phyloP scores from a whole-genome alignment of 2,113 vertebrate genomes.

The Propithecus coquereli region DNA sequence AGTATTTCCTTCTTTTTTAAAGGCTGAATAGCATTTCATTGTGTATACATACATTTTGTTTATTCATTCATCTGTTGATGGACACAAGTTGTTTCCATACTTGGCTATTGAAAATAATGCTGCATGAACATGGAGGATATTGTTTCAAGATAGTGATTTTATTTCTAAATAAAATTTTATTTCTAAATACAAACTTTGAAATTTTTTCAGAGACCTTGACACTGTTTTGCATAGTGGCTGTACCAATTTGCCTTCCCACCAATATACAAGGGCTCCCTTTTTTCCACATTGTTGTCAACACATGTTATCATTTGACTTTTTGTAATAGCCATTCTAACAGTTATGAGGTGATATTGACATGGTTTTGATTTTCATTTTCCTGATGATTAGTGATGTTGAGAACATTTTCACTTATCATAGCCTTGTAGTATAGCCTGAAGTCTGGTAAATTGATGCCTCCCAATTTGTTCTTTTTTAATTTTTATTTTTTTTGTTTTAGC shows the following conservation, averaged over 20 bases:
- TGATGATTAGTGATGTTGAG: no score
- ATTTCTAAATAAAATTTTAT: not conserved
- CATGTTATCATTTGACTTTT: not conserved
- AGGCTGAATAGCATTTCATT: no score
- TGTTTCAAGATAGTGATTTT: not conserved
- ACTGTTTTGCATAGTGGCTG: not conserved
- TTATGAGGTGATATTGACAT: not conserved
- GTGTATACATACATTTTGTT: no score
- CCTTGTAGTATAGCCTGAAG: no score
- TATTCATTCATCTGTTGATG: no score
- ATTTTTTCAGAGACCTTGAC: not conserved
- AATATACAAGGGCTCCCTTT: not conserved
- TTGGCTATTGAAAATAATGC: not conserved
- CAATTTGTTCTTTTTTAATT: no score
- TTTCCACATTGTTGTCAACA: not conserved
- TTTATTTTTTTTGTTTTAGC: no score
- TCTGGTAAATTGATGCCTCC: no score
- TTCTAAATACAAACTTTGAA: not conserved
- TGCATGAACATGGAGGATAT: not conserved
- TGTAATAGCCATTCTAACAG: not conserved
- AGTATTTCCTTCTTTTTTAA: no score
- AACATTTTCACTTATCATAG: no score
- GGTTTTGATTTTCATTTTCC: no score
- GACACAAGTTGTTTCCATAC: not conserved
- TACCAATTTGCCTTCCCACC: not conserved